Evolutionary conservation across 2,797 vertebrate species (phyloP).

Genomic region (Hydrophis major): DNA sequence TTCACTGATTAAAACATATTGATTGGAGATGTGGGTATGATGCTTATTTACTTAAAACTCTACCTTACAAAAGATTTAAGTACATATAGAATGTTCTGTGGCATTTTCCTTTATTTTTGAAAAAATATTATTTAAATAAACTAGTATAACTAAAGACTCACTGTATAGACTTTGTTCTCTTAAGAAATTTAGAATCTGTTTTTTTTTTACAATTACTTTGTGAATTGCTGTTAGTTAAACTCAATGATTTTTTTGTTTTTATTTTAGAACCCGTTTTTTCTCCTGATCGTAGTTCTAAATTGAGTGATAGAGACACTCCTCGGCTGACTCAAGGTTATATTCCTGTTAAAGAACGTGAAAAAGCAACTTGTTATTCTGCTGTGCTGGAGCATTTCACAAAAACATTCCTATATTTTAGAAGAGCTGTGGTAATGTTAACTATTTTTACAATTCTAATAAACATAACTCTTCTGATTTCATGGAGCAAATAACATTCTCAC

Average conservation of each 20-base stretch:
- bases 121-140: not conserved
- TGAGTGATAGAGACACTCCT: slow-evolving; percentile 41
- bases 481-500: not conserved
- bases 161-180: not conserved
- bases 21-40: not conserved
- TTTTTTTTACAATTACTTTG: not conserved
- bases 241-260: slow-evolving; percentile 17
- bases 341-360: not conserved
- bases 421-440: slow-evolving; percentile 80
- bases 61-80: not conserved
- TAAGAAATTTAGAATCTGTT: not conserved
- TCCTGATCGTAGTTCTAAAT: slow-evolving; percentile 46
- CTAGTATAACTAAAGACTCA: not conserved
- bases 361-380: slow-evolving; percentile 15
- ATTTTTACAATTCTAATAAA: not conserved
- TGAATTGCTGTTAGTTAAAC: slow-evolving; percentile 23
- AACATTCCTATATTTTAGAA: slow-evolving; percentile 78
- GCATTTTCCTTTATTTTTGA: not conserved
- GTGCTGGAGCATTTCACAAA: slow-evolving; percentile 76
- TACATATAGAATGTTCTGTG: not conserved
- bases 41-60: not conserved
- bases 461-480: not conserved
- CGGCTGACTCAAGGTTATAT: slow-evolving; percentile 27
- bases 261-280: slow-evolving; percentile 53
- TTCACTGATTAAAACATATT: not conserved